Evolutionary conservation across 2,888 invertebrate species (phyloP), one percentile per base, ranked within the genome.

Genomic region (Eremobia ochroleuca): DNA sequence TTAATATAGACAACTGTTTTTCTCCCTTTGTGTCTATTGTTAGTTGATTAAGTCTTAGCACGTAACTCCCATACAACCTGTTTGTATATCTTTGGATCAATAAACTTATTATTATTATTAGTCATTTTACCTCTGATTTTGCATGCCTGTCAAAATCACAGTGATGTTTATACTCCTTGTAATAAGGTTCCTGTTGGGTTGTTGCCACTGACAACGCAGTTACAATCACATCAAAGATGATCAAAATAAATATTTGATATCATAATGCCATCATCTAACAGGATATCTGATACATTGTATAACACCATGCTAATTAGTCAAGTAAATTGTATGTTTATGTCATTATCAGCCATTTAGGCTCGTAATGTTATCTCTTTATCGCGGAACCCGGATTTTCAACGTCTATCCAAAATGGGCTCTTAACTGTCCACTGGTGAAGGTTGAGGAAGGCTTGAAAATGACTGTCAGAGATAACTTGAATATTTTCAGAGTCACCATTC

Each of bases 301-400:
- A 73, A 76, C 40, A 68, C 3, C 43, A 46, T 59, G 79, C n/a
- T 55, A 79, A 82, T 73, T 67, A 46, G 52, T 76, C 6, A 62
- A 71, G 75, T 68, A 75, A 82, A 85, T 64, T 76, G 73, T 82
- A 65, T 85, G 76, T 76, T 58, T 68, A 78, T 43, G 28, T 83
- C 21, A 70, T 82, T 82, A 79, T 15, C 40, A 25, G 25, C 70
- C 4, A 73, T 77, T 81, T 59, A 62, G 2, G 46, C 25, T 18
- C 28, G 21, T 69, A 83, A 83, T 46, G 61, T 83, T 65, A 49
- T 62, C 28, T 62, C 1, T 66, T 34, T 83, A 61, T 73, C 55
- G 40, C 40, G 18, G 61, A 66, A 83, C 61, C 69, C 66, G 83
- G 78, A 78, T 81, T 81, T 73, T 62, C 21, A 37, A 62, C 28